phyloP scores from a whole-genome alignment of 2,888 invertebrate genomes.

The Chymomyza procnemis region DNA sequence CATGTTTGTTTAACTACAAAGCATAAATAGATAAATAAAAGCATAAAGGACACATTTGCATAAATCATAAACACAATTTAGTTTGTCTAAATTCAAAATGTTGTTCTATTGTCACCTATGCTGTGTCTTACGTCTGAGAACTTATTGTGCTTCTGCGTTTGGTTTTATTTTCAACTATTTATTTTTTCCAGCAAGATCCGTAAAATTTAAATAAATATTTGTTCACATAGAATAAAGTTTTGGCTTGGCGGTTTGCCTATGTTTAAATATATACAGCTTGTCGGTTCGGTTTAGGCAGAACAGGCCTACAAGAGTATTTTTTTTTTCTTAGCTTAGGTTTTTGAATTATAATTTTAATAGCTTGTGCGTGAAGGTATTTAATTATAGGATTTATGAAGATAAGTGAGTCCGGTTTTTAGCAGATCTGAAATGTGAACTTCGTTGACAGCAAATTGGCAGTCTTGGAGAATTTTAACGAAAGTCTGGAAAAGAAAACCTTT shows the following conservation, averaged over 20 bases:
- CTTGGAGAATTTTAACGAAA: too few relatives aligned
- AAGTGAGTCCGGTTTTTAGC: conserved; percentile 2
- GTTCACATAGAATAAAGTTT: neutral
- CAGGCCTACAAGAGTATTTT: conserved; percentile 12
- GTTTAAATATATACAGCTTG: conserved; percentile 37
- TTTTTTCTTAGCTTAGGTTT: neutral
- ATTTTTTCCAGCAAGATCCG: conserved; percentile 52
- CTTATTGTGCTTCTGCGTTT: conserved; percentile 23
- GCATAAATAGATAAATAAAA: conserved; percentile 26
- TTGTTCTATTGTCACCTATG: conserved; percentile 52
- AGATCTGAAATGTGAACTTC: neutral
- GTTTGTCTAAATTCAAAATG: conserved; percentile 42
- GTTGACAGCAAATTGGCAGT: too few relatives aligned
- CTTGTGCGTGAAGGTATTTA: conserved; percentile 58
- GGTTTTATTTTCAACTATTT: conserved; percentile 1
- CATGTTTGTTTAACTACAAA: conserved; percentile 26
- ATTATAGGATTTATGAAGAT: conserved; percentile 48
- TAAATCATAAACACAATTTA: conserved; percentile 70
- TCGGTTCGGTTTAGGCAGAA: neutral
- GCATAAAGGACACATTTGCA: conserved; percentile 65
- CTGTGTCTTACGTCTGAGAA: conserved; percentile 50
- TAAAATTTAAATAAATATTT: conserved; percentile 55
- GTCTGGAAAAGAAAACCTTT: too few relatives aligned
- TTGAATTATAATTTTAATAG: conserved; percentile 53
- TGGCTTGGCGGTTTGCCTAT: neutral